Evolutionary conservation across 1,140 invertebrate genomes (phyloP).

Genomic region (Drosophila serrata): DNA sequence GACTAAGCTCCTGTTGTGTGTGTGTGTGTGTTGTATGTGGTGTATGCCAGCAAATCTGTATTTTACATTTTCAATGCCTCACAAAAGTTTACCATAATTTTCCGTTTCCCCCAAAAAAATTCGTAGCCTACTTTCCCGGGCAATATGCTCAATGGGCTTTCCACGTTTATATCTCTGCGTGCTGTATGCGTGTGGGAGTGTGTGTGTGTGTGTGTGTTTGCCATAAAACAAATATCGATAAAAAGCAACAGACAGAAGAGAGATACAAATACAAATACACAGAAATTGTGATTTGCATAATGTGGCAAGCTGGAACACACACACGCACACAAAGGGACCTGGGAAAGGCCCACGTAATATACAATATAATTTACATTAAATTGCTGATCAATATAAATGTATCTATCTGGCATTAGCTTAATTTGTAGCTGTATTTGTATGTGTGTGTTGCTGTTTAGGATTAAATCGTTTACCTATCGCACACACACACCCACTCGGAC

Average conservation of each 20-base stretch:
- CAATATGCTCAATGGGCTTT: conserved; percentile 35
- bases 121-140: conserved; percentile 32
- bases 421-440: conserved; percentile 63
- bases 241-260: conserved; percentile 79
- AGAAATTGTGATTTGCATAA: conserved; percentile 77
- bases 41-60: conserved; percentile 29
- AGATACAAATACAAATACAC: conserved; percentile 55
- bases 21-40: too few species aligned
- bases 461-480: conserved; percentile 62
- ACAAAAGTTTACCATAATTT: conserved; percentile 45
- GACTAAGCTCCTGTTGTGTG: not conserved
- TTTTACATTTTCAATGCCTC: conserved; percentile 47
- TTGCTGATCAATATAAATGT: conserved; percentile 83
- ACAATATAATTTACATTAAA: conserved; percentile 84
- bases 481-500: conserved; percentile 11
- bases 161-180: conserved; percentile 28
- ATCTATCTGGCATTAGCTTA: conserved; percentile 79
- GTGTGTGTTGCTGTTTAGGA: conserved; percentile 23
- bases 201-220: conserved; percentile 28
- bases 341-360: conserved; percentile 50
- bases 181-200: not conserved
- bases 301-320: conserved; percentile 46
- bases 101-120: conserved; percentile 35
- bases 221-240: conserved; percentile 77
- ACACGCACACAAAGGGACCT: conserved; percentile 22